phyloP scores from a whole-genome alignment of 1,140 invertebrate genomes.

The Periplaneta americana region DNA sequence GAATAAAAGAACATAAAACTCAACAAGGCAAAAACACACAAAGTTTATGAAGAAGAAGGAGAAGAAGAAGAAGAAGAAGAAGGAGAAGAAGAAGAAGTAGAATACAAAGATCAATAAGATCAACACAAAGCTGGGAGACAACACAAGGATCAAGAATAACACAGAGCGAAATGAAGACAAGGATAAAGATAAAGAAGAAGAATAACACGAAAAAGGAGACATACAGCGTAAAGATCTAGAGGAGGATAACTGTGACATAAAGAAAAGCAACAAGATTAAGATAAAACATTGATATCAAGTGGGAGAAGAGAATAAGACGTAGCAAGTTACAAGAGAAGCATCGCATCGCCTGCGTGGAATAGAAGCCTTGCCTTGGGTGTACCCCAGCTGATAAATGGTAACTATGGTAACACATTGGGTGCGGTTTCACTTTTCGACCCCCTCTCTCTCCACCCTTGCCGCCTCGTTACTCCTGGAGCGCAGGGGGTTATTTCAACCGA shows the following conservation, averaged over 20 bases:
- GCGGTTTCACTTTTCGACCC: not conserved
- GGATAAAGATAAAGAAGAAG: not conserved
- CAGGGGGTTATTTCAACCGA: constrained; percentile 12
- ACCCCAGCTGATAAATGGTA: constrained; percentile 6
- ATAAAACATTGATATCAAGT: not conserved
- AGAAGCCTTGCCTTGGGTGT: not conserved
- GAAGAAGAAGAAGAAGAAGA: not conserved
- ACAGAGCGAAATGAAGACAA: not conserved
- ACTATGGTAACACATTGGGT: constrained; percentile 10
- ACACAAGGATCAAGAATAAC: not conserved
- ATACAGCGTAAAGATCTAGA: not conserved
- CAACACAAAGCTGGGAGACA: not conserved
- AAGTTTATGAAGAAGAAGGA: no score
- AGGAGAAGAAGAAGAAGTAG: not conserved
- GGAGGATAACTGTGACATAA: not conserved
- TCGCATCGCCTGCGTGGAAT: not conserved
- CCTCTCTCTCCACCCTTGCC: not conserved
- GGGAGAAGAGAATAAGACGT: not conserved
- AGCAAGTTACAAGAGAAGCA: no score
- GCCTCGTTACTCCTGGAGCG: constrained; percentile 10
- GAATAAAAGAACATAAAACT: no score
- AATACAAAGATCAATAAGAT: not conserved
- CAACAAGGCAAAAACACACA: no score
- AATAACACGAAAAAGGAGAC: not conserved
- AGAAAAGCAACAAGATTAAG: not conserved